phyloP scores from a whole-genome alignment of 1,140 invertebrate species.

The Asbolus verrucosus region DNA sequence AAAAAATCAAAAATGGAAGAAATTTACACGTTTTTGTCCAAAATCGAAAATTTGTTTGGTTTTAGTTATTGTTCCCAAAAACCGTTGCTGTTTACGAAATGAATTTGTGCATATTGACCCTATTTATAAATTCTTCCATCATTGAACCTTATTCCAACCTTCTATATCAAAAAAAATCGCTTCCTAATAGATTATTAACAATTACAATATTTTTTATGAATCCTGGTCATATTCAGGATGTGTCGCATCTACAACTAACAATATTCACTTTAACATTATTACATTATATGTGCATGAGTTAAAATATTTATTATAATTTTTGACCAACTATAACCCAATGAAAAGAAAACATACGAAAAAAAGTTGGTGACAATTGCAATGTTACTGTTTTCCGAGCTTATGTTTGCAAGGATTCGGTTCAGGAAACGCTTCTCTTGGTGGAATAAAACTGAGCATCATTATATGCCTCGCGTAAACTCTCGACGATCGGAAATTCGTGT shows the following conservation, averaged over 20 bases:
- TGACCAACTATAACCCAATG: not conserved
- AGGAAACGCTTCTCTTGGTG: slow-evolving; percentile 80
- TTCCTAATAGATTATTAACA: slow-evolving; percentile 10
- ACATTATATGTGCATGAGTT: slow-evolving; percentile 42
- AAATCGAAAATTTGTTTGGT: not conserved
- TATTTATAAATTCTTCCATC: slow-evolving; percentile 11
- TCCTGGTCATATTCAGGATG: slow-evolving; percentile 43
- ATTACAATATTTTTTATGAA: slow-evolving; percentile 26
- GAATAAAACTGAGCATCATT: slow-evolving; percentile 84
- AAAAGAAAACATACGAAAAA: too few relatives aligned
- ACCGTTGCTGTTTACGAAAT: slow-evolving; percentile 34
- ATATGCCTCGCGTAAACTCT: slow-evolving; percentile 81
- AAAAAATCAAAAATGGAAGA: slow-evolving; percentile 19
- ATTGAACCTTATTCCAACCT: not conserved
- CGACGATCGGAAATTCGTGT: slow-evolving; percentile 80
- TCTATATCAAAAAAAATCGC: slow-evolving; percentile 12
- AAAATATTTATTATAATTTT: slow-evolving; percentile 2
- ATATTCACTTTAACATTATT: slow-evolving; percentile 40
- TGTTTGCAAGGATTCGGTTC: slow-evolving; percentile 70
- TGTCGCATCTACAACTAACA: slow-evolving; percentile 37
- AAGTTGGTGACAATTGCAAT: too few relatives aligned
- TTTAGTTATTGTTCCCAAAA: slow-evolving; percentile 38
- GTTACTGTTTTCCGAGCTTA: slow-evolving; percentile 59
- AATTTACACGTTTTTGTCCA: slow-evolving; percentile 1
- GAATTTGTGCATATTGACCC: not conserved